These are phyloP conservation scores for Caenorhabditis plicata DNA, from an alignment of 2,888 invertebrate genomes.

Conservation along the genomic window DNA sequence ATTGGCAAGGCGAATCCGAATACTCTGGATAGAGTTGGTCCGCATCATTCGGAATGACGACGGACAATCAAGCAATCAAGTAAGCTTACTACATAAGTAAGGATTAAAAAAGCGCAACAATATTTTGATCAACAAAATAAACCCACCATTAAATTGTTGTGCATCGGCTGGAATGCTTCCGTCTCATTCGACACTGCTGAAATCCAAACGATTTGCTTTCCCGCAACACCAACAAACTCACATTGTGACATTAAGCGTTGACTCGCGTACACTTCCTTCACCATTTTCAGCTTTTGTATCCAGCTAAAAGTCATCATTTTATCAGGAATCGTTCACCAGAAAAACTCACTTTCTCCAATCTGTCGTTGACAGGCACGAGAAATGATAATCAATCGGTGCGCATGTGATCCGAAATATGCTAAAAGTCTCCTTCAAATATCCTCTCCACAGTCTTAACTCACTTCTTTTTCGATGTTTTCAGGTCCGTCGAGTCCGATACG, in stretches of 20 bases:
- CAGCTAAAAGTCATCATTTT: slow-evolving; percentile 22
- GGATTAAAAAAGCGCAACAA: no score
- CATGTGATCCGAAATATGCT: slow-evolving; percentile 51
- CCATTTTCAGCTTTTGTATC: slow-evolving; percentile 40
- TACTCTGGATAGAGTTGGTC: no score
- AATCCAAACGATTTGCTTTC: slow-evolving; percentile 6
- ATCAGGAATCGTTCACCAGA: not conserved
- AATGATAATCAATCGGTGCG: slow-evolving; percentile 41
- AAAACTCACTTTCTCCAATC: slow-evolving; percentile 45
- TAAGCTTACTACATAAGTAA: no score
- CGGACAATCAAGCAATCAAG: no score
- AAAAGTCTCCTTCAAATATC: no score
- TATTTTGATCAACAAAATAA: no score
- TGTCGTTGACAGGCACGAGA: slow-evolving; percentile 40
- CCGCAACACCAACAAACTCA: slow-evolving; percentile 2
- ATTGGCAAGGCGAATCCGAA: no score
- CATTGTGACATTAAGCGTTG: slow-evolving; percentile 36
- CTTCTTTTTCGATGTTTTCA: slow-evolving; percentile 62
- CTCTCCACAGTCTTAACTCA: slow-evolving; percentile 26
- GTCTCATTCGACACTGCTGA: slow-evolving; percentile 41
- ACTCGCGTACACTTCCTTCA: slow-evolving; percentile 27
- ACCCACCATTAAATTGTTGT: no score
- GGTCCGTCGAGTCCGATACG: slow-evolving; percentile 45
- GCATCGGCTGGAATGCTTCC: no score
- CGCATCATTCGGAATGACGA: no score